A percentile compares a stretch with the other conserved stretches of the same genome.
Conservation (phyloP, 2,888 invertebrate species). For the Germaria angustata region DNA sequence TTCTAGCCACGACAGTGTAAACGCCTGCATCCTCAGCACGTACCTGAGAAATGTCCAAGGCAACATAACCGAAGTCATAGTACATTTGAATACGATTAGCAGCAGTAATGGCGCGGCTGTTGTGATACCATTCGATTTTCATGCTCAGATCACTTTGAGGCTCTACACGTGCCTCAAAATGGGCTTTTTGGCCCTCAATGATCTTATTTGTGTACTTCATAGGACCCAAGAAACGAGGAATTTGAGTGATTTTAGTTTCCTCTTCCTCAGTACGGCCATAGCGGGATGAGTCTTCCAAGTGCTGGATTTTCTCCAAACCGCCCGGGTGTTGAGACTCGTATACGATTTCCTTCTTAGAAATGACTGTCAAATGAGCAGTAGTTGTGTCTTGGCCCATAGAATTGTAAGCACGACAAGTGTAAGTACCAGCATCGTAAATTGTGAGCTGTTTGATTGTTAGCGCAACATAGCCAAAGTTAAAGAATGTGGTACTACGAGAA, state of each 20-base stretch:
- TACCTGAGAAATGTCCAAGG: constrained; percentile 95
- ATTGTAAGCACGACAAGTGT: constrained; percentile 93
- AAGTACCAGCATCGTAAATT: constrained; percentile 92
- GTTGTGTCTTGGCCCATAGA: constrained; percentile 92
- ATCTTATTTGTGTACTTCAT: constrained; percentile 96
- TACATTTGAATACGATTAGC: constrained; percentile 96
- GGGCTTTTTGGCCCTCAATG: constrained; percentile 95
- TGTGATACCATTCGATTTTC: constrained; percentile 98
- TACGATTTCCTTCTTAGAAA: constrained; percentile 91
- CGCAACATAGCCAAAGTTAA: constrained; percentile 97
- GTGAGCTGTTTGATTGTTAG: constrained; percentile 95
- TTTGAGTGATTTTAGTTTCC: constrained; percentile 87
- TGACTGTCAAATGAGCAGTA: constrained; percentile 89
- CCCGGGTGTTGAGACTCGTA: constrained; percentile 95
- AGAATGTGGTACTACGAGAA: constrained; percentile 94
- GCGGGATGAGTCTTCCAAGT: constrained; percentile 90
- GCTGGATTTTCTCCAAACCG: constrained; percentile 94
- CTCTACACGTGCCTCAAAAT: constrained; percentile 96
- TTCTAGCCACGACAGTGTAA: constrained; percentile 95
- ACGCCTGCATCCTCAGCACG: constrained; percentile 95
- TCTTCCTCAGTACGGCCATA: constrained; percentile 86
- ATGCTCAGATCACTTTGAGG: constrained; percentile 96
- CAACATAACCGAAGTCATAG: constrained; percentile 98
- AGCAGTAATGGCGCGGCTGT: constrained; percentile 93
- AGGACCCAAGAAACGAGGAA: constrained; percentile 93